Conservation (phyloP, 2,888 invertebrate species). For the Drosophila leonis region DNA sequence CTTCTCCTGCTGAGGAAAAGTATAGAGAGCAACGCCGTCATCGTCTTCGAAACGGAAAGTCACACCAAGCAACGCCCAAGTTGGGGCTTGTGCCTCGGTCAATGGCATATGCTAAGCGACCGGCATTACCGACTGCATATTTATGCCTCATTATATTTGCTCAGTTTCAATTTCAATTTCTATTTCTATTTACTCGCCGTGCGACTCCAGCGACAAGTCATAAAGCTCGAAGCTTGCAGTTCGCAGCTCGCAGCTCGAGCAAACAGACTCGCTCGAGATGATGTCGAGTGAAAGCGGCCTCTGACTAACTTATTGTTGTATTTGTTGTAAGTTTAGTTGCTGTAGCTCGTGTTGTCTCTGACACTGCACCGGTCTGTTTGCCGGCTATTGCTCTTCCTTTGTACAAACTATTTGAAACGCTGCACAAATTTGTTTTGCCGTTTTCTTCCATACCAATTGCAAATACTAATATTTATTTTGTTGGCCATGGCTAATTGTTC, state of each 20-base stretch:
- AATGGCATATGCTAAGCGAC: slow-evolving; percentile 45
- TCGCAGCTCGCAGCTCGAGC: slow-evolving; percentile 43
- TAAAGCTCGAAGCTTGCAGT: slow-evolving; percentile 38
- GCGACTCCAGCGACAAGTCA: slow-evolving; percentile 51
- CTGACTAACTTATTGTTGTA: slow-evolving; percentile 53
- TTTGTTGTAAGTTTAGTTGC: slow-evolving; percentile 13
- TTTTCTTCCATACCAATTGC: slow-evolving; percentile 35
- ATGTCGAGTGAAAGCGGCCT: slow-evolving; percentile 65
- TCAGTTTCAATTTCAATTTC: slow-evolving; percentile 73
- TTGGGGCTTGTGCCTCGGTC: slow-evolving; percentile 41
- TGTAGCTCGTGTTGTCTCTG: slow-evolving; percentile 11
- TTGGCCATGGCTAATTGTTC: slow-evolving; percentile 39
- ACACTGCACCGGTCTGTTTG: slow-evolving; percentile 46
- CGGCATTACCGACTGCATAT: slow-evolving; percentile 63
- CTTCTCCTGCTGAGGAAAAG: slow-evolving; percentile 23
- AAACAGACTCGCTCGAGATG: slow-evolving; percentile 56
- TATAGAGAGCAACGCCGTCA: background rate
- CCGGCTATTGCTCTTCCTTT: slow-evolving; percentile 56
- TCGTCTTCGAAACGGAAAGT: slow-evolving; percentile 45
- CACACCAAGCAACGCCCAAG: slow-evolving; percentile 2
- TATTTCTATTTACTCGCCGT: slow-evolving; percentile 73
- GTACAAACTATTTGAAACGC: slow-evolving; percentile 3
- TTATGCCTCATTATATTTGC: slow-evolving; percentile 82
- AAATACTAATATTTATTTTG: slow-evolving; percentile 44
- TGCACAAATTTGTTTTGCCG: slow-evolving; percentile 25